Percentiles rank a stretch among this genome's conserved stretches.
phyloP scores from a whole-genome alignment of 2,113 vertebrate species.

The Gobiocypris rarus region DNA sequence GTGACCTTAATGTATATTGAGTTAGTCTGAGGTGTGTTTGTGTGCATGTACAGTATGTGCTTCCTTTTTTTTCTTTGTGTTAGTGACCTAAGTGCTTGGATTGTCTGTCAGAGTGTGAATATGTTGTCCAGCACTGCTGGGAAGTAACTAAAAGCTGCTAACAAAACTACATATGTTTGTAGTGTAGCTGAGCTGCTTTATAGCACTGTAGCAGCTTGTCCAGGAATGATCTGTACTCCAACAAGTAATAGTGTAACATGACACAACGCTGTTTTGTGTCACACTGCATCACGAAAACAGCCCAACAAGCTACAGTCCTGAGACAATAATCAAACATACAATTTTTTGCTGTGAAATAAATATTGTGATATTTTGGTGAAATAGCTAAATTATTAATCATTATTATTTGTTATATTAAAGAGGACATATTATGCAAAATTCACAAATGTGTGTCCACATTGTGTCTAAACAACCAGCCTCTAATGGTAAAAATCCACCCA shows the following conservation, averaged over 20 bases:
- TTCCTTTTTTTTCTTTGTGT: not conserved
- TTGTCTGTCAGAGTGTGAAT: not conserved
- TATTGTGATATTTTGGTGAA: not conserved
- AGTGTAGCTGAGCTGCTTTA: not conserved
- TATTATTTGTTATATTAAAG: too few relatives aligned
- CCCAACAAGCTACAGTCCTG: not conserved
- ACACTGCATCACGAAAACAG: not conserved
- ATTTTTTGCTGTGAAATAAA: too few relatives aligned
- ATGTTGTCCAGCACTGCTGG: not conserved
- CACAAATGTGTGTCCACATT: too few relatives aligned
- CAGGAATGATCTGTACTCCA: not conserved
- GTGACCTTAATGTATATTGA: slow-evolving; percentile 24
- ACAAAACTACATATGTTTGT: not conserved
- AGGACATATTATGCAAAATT: too few relatives aligned
- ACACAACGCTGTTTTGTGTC: not conserved
- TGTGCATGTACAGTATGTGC: not conserved
- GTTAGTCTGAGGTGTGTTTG: not conserved
- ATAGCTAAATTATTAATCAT: too few relatives aligned
- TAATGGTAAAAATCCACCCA: too few relatives aligned
- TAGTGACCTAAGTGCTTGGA: not conserved
- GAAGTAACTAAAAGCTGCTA: not conserved
- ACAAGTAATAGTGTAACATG: not conserved
- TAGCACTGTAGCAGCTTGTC: not conserved
- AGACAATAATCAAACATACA: not conserved
- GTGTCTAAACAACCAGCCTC: too few relatives aligned